A percentile compares a stretch with the other conserved stretches of the same genome.
Evolutionary conservation across 2,113 vertebrate species (phyloP).

Genomic region (Columba janthina): DNA sequence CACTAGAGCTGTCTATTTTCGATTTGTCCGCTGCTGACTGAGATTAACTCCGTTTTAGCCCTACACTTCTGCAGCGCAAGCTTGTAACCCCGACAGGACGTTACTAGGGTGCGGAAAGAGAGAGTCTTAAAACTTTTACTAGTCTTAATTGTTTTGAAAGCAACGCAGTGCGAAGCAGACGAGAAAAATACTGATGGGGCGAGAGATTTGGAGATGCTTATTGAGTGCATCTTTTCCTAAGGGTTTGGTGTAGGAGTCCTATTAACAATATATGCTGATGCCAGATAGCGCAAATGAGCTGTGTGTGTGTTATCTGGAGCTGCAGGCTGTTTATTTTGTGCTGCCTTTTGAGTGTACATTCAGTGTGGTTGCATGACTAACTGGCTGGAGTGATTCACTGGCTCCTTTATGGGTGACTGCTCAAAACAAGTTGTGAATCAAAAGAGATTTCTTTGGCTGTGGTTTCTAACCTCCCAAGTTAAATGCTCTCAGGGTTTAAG

Average conservation of each 20-base stretch:
- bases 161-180: not conserved
- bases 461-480: slow-evolving; percentile 64
- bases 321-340: slow-evolving; percentile 66
- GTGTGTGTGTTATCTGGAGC: slow-evolving; percentile 52
- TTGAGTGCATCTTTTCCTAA: not conserved
- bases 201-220: slow-evolving; percentile 37
- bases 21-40: not conserved
- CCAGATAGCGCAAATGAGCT: slow-evolving; percentile 52
- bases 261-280: slow-evolving; percentile 36
- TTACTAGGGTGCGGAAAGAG: not conserved
- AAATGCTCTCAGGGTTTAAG: slow-evolving; percentile 55
- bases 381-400: slow-evolving; percentile 68
- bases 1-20: slow-evolving; percentile 27
- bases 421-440: slow-evolving; percentile 74
- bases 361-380: slow-evolving; percentile 70
- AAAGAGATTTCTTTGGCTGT: slow-evolving; percentile 64
- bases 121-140: slow-evolving; percentile 1
- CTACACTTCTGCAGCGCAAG: not conserved
- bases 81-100: not conserved
- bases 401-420: slow-evolving; percentile 63
- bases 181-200: slow-evolving; percentile 36
- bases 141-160: slow-evolving; percentile 25
- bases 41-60: slow-evolving; percentile 13
- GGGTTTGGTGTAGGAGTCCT: slow-evolving; percentile 49
- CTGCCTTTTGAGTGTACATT: slow-evolving; percentile 33